phyloP scores from a whole-genome alignment of 2,113 vertebrate genomes.

The Lagopus muta region DNA sequence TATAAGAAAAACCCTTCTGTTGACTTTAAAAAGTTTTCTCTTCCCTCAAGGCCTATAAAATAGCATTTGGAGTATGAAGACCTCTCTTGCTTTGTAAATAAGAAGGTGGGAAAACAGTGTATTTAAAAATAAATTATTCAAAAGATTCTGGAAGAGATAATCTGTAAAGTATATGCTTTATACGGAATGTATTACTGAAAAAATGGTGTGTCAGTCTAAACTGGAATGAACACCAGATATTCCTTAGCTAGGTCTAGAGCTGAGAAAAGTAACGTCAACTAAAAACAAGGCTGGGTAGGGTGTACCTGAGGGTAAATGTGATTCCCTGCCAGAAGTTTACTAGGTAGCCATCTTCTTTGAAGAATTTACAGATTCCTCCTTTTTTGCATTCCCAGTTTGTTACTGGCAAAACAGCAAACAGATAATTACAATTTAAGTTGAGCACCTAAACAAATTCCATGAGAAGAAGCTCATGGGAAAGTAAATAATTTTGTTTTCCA shows the following conservation, averaged over 20 bases:
- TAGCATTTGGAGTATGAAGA: neutral
- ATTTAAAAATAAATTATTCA: neutral
- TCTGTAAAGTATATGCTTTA: neutral
- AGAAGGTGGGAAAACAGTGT: neutral
- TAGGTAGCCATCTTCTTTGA: neutral
- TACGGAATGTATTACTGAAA: neutral
- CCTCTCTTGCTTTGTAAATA: neutral
- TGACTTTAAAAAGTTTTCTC: neutral
- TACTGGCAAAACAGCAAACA: neutral
- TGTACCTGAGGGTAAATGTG: neutral
- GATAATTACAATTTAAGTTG: neutral
- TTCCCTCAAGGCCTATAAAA: neutral
- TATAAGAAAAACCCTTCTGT: neutral
- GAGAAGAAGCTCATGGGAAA: neutral
- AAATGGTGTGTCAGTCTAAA: neutral
- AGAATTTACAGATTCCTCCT: neutral
- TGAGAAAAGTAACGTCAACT: neutral
- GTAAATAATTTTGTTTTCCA: neutral
- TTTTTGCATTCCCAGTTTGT: neutral
- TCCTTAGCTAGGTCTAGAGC: neutral
- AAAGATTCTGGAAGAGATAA: neutral
- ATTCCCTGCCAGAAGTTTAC: neutral
- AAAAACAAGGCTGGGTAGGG: neutral
- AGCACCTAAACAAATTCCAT: neutral
- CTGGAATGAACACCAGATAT: neutral